Evolutionary conservation across 2,888 invertebrate genomes (phyloP).

Genomic region (Adineta ricciae): DNA sequence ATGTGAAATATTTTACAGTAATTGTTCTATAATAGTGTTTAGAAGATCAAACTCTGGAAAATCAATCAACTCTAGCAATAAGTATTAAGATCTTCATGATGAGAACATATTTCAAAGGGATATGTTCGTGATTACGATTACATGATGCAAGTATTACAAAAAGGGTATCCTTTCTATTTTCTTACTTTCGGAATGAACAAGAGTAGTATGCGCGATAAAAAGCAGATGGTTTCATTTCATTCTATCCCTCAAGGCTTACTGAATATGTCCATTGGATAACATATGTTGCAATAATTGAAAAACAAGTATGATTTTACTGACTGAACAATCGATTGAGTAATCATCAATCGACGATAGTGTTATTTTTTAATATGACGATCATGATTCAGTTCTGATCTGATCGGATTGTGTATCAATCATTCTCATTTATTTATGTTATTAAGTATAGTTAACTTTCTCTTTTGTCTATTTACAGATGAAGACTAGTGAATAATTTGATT

Average conservation of each 20-base stretch:
- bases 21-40: too few relatives aligned
- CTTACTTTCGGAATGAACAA: background rate
- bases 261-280: background rate
- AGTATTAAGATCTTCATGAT: background rate
- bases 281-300: background rate
- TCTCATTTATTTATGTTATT: background rate
- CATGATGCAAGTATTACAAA: background rate
- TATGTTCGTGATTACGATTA: too few relatives aligned
- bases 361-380: background rate
- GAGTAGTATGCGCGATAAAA: background rate
- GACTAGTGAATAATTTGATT: background rate
- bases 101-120: too few relatives aligned
- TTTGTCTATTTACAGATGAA: background rate
- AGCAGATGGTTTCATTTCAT: background rate
- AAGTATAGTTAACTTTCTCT: background rate
- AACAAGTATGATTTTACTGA: background rate
- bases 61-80: background rate
- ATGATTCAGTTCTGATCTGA: background rate
- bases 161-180: background rate
- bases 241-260: background rate
- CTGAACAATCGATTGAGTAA: background rate
- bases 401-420: background rate
- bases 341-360: background rate
- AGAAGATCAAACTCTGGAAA: too few relatives aligned
- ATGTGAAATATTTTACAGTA: too few relatives aligned